These are phyloP conservation scores for Oriolus oriolus DNA, from an alignment of 2,113 vertebrate species.

Conservation along the genomic window DNA sequence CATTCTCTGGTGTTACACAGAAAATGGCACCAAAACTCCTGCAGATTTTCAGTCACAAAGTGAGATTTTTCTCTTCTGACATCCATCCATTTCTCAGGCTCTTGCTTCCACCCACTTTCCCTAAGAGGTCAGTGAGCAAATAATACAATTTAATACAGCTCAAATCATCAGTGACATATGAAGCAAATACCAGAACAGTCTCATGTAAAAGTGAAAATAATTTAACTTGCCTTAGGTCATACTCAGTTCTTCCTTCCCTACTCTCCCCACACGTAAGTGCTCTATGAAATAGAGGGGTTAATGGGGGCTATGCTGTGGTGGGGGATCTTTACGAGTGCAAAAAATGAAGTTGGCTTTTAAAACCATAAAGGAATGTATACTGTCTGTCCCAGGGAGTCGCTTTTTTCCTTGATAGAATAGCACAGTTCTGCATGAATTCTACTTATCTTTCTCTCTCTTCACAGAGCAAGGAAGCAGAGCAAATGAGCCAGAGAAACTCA, in stretches of 20 bases:
- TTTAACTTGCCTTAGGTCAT: neutral
- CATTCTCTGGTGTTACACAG: neutral
- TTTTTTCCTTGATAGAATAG: neutral
- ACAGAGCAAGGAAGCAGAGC: neutral
- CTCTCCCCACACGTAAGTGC: neutral
- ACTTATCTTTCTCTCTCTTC: neutral
- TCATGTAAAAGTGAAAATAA: neutral
- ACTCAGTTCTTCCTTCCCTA: neutral
- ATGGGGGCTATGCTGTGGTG: neutral
- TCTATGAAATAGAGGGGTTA: neutral
- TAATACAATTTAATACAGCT: neutral
- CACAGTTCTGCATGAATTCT: constrained; percentile 21
- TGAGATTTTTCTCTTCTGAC: neutral
- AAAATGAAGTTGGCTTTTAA: neutral
- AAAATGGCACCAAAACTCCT: neutral
- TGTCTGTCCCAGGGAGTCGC: neutral
- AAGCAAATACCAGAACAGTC: neutral
- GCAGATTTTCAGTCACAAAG: neutral
- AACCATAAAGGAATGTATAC: neutral
- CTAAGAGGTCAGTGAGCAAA: neutral
- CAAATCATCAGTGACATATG: neutral
- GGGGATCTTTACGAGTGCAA: neutral
- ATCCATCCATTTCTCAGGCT: neutral
- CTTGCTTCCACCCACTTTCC: neutral
- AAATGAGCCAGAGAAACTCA: constrained; percentile 35